Conservation (phyloP, 2,113 vertebrate genomes). For the Meles meles region DNA sequence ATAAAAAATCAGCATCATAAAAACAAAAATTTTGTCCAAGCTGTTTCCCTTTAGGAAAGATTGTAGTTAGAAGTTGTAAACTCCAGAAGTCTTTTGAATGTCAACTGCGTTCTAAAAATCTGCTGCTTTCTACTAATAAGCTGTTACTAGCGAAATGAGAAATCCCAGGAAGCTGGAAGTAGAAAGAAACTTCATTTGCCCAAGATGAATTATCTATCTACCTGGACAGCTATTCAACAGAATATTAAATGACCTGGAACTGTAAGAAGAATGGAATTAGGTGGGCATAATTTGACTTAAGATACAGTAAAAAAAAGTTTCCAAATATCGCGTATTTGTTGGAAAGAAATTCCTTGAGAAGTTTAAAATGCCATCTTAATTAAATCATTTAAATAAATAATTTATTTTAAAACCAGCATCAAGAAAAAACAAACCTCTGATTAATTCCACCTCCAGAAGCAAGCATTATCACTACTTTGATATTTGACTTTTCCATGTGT, state of each 20-base stretch:
- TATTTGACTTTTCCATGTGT: not conserved
- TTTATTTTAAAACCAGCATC: not conserved
- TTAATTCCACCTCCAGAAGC: not conserved
- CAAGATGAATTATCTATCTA: conserved; percentile 21
- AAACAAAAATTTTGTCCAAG: not conserved
- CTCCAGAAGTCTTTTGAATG: not conserved
- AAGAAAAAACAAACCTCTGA: not conserved
- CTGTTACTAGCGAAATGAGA: conserved; percentile 9
- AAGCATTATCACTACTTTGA: not conserved
- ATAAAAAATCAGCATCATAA: not conserved
- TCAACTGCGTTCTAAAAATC: not conserved
- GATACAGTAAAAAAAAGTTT: not conserved
- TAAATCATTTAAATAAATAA: not conserved
- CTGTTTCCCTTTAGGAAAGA: not conserved
- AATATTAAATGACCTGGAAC: not conserved
- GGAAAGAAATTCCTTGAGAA: not conserved
- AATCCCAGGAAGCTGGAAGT: conserved; percentile 40
- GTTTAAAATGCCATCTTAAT: not conserved
- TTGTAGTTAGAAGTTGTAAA: not conserved
- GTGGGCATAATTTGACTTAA: not conserved
- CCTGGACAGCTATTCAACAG: conserved; percentile 46
- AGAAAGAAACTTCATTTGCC: conserved; percentile 43
- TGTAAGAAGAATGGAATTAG: not conserved
- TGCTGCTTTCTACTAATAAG: not conserved
- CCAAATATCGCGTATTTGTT: not conserved